Evolutionary conservation across 1,140 invertebrate species (phyloP), one percentile per base, ranked within the genome.

Genomic region (Mactra quadrangularis): DNA sequence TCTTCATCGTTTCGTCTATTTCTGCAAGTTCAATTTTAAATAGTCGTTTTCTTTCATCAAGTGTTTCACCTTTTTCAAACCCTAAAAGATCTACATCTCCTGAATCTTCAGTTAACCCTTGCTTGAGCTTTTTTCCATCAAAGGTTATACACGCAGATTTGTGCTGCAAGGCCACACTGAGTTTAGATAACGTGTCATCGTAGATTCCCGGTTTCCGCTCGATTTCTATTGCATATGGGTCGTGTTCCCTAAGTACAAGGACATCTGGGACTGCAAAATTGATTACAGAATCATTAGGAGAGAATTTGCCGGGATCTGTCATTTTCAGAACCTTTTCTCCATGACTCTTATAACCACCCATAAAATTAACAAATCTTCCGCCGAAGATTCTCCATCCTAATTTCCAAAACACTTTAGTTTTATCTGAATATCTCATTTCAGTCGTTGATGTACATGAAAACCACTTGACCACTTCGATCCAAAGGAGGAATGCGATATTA

Each of bases 401-500:
- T 38, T 75, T 75, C 71, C 71, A 75, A 35, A 75, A 57, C 33
- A 25, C 7, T 31, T 75, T 57, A 13, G 55, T 75, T 38, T 75
- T 29, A 25, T 57, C 33, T 33, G 27, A 35, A 41, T 59, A 75
- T 13, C 71, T 3, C 71, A 75, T 75, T 22, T 41, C 33, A 7
- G 27, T 57, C 3, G 76, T 84, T n/a, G 31, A 78, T 45, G 53
- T 60, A 70, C 74, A 83, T 15, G 11, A 60, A 52, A 53, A 83
- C 64, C 60, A 83, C 59, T 83, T 70, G 22, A 76, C 72, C 31
- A 77, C 72, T n/a, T 83, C 74, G 52, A 38, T 83, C 62, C 52
- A 77, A 27, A 83, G 57, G 4, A 55, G 60, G 38, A 83, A 27
- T 57, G 74, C 50, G 27, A 59, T 78, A 76, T 84, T 71, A 33